phyloP scores from a whole-genome alignment of 2,113 vertebrate species.

The Danio rerio region DNA sequence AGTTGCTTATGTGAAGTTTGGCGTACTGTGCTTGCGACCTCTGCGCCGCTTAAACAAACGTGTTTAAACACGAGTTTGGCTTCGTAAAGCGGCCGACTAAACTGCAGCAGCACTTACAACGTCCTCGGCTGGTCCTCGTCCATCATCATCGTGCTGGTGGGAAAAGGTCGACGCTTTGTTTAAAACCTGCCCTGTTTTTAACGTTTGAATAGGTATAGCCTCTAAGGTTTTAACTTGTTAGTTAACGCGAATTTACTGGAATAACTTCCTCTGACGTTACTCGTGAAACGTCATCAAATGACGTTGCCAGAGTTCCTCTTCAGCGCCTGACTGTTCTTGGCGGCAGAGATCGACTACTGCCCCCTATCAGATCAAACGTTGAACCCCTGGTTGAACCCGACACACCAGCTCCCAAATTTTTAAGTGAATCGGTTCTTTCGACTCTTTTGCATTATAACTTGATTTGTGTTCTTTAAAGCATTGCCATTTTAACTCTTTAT shows the following conservation, averaged over 20 bases:
- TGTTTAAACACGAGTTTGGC: slow-evolving; percentile 45
- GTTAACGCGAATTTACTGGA: slow-evolving; percentile 54
- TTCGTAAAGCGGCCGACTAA: slow-evolving; percentile 38
- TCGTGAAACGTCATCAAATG: slow-evolving; percentile 44
- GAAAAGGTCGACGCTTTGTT: not conserved
- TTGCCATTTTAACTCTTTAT: no score
- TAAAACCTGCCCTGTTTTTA: not conserved
- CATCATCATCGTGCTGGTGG: slow-evolving; percentile 49
- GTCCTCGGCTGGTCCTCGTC: slow-evolving; percentile 60
- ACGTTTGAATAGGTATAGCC: not conserved
- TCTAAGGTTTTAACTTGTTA: slow-evolving; percentile 32
- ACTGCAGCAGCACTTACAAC: slow-evolving; percentile 54
- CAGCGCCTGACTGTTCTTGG: not conserved
- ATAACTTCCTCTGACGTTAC: slow-evolving; percentile 60
- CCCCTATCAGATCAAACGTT: not conserved
- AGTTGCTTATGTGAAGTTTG: not conserved
- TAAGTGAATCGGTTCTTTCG: not conserved
- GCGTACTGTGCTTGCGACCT: not conserved
- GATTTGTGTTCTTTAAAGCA: not conserved
- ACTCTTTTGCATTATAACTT: not conserved
- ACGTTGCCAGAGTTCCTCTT: slow-evolving; percentile 45
- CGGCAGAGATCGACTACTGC: not conserved
- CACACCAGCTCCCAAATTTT: no score
- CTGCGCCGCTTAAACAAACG: slow-evolving; percentile 11
- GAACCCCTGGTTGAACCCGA: no score